Evolutionary conservation across 2,888 invertebrate genomes (phyloP).

Genomic region (Dasypolia templi): DNA sequence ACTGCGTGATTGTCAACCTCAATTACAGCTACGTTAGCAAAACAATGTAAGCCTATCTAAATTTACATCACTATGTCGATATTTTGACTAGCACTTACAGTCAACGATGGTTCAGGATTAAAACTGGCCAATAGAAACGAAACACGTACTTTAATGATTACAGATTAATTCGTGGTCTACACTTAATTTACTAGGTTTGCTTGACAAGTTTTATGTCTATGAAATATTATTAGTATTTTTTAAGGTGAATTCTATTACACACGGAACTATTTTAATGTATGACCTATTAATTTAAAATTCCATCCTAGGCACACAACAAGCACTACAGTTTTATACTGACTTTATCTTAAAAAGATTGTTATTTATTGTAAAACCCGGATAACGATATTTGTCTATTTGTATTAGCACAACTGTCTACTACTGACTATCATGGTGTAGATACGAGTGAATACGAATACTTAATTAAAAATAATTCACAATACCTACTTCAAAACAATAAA

Average conservation of each 20-base stretch:
- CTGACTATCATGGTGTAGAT: constrained; percentile 28
- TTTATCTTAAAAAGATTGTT: constrained; percentile 33
- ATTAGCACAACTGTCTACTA: constrained; percentile 37
- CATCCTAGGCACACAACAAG: constrained; percentile 30
- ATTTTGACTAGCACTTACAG: constrained; percentile 84
- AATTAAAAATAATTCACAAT: constrained; percentile 11
- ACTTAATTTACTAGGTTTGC: constrained; percentile 34
- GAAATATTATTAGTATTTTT: constrained; percentile 3
- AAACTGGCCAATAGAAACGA: constrained; percentile 57
- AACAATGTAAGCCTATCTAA: constrained; percentile 80
- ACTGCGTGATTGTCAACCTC: constrained; percentile 51
- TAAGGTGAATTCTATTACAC: constrained; percentile 12
- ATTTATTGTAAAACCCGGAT: constrained; percentile 28
- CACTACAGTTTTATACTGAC: constrained; percentile 29
- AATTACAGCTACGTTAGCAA: constrained; percentile 72
- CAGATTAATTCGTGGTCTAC: constrained; percentile 40
- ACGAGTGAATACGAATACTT: constrained; percentile 9
- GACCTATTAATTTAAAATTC: constrained; percentile 24
- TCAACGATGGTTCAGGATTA: constrained; percentile 72
- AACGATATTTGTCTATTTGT: constrained; percentile 33
- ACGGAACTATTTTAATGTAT: constrained; percentile 10
- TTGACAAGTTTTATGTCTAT: constrained; percentile 25
- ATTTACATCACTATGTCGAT: constrained; percentile 80
- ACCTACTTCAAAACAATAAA: constrained; percentile 20
- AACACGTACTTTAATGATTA: constrained; percentile 32